Evolutionary conservation across 2,113 vertebrate genomes (phyloP).

Genomic region (Nymphicus hollandicus): DNA sequence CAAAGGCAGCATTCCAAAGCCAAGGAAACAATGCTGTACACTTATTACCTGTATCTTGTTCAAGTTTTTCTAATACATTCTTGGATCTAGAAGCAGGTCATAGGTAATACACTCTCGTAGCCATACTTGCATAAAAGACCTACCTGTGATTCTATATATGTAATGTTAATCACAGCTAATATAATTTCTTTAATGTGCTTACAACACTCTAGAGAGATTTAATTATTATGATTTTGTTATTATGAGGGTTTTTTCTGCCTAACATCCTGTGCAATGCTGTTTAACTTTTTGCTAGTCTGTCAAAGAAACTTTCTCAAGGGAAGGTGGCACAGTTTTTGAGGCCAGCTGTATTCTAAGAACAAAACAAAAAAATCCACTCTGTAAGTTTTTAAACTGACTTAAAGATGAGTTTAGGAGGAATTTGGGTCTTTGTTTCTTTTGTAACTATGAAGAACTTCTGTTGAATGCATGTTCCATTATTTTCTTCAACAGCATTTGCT

Average conservation of each 20-base stretch:
- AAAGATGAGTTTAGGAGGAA: background rate
- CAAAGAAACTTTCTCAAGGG: background rate
- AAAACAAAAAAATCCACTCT: background rate
- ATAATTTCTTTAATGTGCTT: background rate
- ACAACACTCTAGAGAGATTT: background rate
- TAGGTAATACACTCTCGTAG: background rate
- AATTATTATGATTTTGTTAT: background rate
- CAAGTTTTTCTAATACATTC: background rate
- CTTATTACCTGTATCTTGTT: background rate
- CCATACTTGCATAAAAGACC: background rate
- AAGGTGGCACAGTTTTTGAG: background rate
- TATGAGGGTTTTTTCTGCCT: background rate
- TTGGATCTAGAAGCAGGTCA: background rate
- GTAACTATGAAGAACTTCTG: background rate
- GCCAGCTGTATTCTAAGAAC: background rate
- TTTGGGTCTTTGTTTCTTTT: background rate
- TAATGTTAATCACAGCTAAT: background rate
- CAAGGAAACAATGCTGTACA: fast-evolving
- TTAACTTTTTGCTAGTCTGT: background rate
- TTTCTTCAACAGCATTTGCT: background rate
- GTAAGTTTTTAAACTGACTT: background rate
- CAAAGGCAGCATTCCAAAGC: background rate
- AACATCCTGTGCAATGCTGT: background rate
- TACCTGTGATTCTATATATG: background rate
- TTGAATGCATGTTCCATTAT: background rate